Evolutionary conservation across 2,113 vertebrate species (phyloP).

Genomic region (Colaptes auratus): DNA sequence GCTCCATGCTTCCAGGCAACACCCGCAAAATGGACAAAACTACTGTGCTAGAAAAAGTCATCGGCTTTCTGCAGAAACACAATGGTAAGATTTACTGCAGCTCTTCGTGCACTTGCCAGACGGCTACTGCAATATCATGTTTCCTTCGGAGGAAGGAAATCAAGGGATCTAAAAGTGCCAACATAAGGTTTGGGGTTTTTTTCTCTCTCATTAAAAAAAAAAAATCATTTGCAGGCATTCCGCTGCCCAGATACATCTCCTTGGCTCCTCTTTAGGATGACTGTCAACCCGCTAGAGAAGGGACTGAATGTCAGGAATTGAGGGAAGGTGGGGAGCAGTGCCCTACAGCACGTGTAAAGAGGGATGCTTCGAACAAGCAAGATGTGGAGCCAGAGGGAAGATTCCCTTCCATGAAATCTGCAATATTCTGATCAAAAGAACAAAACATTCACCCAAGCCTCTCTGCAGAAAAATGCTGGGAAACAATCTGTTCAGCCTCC

Average conservation of each 20-base stretch:
- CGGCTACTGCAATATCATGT: not conserved
- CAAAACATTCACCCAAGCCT: not conserved
- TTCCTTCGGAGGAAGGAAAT: conserved; percentile 10
- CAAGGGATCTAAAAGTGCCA: not conserved
- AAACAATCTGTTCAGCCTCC: conserved; percentile 5
- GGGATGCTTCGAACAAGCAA: not conserved
- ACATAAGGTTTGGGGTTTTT: not conserved
- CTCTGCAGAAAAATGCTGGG: not conserved
- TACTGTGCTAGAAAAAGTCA: conserved; percentile 85
- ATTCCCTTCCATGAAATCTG: not conserved
- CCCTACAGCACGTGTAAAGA: not conserved
- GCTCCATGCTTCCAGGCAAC: conserved; percentile 85
- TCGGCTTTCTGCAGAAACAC: conserved; percentile 84
- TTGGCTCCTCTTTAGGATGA: not conserved
- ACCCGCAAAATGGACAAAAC: conserved; percentile 86
- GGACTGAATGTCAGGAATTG: rapidly evolving
- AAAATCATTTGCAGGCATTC: not conserved
- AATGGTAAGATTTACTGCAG: conserved; percentile 75
- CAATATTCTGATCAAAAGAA: not conserved
- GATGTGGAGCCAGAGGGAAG: not conserved
- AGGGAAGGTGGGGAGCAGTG: not conserved
- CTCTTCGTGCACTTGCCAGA: not conserved
- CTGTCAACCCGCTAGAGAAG: not conserved
- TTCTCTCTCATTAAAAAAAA: not conserved
- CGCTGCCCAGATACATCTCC: not conserved